Evolutionary conservation across 2,113 vertebrate genomes (phyloP), one percentile per base, ranked within the genome.

Genomic region (Phoenicopterus ruber): DNA sequence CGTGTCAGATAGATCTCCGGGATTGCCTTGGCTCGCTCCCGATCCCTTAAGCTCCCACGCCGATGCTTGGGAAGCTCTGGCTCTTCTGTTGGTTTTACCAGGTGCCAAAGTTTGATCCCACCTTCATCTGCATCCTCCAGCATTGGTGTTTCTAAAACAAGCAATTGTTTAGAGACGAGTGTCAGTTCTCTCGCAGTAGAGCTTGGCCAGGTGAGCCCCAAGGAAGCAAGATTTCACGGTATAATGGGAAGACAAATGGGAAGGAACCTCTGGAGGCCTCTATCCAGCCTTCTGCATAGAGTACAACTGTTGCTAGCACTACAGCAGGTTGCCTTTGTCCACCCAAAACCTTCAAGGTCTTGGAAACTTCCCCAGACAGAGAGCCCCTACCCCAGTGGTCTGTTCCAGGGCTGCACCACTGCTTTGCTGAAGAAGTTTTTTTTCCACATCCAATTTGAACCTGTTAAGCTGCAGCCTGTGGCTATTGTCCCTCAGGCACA

Each of bases 61-160:
- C 99, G 98, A 92, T 99, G 99, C 97, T 99, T 99, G 81, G 99
- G 99, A 31, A 99, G 98, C 80, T 99, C 99, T 0, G 99, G 99
- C 91, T 99, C 99, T 96, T 99, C 99, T 9, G 98, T 99, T 44
- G 99, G 99, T 91, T 99, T 99, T 54, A 99, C 99, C 91, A 99
- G 98, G 94, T 99, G 99, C 99, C 99, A 99, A 81, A 99, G 98
- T 87, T 99, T 98, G 93, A 99, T 98, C 28, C 99, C 99, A 2
- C 99, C 99, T 93, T 99, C 99, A n/a, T 99, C 99, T n/a, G 99
- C 98, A 62, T 99, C 99, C 94, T 99, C 99, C 96, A 99, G 98
- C 99, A 99, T 99, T 0, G 99, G 99, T 4, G 99, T 99, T 97
- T 99, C 99, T 99, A 97, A 76, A 90, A 46, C 54, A 84, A 90